These are phyloP conservation scores for Sebastes reedi DNA, from an alignment of 2,797 vertebrate genomes.

Conservation along the genomic window DNA sequence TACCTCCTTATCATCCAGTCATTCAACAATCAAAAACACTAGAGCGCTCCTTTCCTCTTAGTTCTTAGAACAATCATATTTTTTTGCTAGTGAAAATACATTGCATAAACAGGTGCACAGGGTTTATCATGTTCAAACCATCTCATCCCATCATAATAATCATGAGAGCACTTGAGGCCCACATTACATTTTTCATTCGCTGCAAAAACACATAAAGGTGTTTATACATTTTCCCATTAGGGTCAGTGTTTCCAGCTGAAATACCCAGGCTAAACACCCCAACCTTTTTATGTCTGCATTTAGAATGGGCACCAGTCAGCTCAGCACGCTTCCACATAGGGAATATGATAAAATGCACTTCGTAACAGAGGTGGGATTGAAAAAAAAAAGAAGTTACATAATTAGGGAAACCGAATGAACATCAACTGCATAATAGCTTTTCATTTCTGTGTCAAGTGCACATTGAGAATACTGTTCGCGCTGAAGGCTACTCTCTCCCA, in stretches of 20 bases:
- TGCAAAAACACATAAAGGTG: constrained; percentile 56
- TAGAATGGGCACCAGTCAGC: constrained; percentile 5
- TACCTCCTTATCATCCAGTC: neutral
- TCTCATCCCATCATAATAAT: constrained; percentile 50
- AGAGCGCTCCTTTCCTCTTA: neutral
- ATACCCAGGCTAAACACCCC: constrained; percentile 21
- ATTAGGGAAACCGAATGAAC: constrained; percentile 37
- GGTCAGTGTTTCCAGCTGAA: constrained; percentile 33
- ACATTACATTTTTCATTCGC: constrained; percentile 57
- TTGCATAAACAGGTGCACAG: constrained; percentile 56
- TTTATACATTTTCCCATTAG: constrained; percentile 54
- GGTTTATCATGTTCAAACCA: constrained; percentile 50
- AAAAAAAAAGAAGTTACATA: constrained; percentile 25
- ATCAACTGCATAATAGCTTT: constrained; percentile 50
- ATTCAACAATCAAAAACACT: neutral
- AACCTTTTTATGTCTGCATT: constrained; percentile 23
- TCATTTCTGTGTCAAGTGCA: constrained; percentile 63
- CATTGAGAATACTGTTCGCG: constrained; percentile 40
- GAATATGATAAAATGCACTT: constrained; percentile 20
- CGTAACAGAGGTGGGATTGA: constrained; percentile 24
- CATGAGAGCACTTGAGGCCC: constrained; percentile 59
- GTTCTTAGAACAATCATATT: constrained; percentile 4
- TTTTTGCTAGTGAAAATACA: constrained; percentile 26
- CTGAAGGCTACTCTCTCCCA: constrained; percentile 24
- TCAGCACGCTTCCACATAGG: neutral